Evolutionary conservation across 1,140 invertebrate genomes (phyloP).

Genomic region (Aphidius ervi): DNA sequence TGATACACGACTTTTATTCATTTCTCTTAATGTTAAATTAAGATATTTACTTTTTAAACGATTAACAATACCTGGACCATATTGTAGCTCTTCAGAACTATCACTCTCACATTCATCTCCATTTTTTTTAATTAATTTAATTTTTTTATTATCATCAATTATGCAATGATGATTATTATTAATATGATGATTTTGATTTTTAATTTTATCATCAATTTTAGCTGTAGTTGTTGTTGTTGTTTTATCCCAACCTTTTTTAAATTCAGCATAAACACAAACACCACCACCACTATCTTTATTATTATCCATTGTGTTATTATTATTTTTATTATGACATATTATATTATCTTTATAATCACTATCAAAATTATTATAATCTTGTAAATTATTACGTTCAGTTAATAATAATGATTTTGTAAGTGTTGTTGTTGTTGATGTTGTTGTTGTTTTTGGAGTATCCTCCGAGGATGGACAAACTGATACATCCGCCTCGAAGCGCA

Average conservation of each 20-base stretch:
- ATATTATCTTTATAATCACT: too few species aligned
- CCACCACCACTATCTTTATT: not conserved
- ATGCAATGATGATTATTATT: slow-evolving; percentile 6
- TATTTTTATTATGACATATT: too few species aligned
- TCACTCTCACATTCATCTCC: slow-evolving; percentile 52
- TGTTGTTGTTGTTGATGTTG: slow-evolving; percentile 19
- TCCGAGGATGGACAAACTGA: slow-evolving; percentile 42
- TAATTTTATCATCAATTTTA: not conserved
- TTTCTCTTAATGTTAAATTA: slow-evolving; percentile 71
- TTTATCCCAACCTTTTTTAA: not conserved
- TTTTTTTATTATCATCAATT: slow-evolving; percentile 2
- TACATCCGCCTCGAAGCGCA: slow-evolving; percentile 48
- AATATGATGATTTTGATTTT: slow-evolving; percentile 2
- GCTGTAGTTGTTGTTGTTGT: slow-evolving; percentile 16
- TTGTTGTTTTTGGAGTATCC: slow-evolving; percentile 35
- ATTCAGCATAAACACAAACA: slow-evolving; percentile 4
- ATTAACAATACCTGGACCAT: slow-evolving; percentile 88
- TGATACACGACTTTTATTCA: slow-evolving; percentile 57
- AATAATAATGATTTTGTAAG: slow-evolving; percentile 4
- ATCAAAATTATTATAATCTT: too few species aligned
- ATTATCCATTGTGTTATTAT: not conserved
- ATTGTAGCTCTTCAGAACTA: slow-evolving; percentile 75
- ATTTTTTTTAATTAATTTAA: slow-evolving; percentile 12
- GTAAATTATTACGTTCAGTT: not conserved
- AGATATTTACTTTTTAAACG: slow-evolving; percentile 80